Evolutionary conservation across 2,113 vertebrate genomes (phyloP).

Genomic region (Dipodomys stephensi): DNA sequence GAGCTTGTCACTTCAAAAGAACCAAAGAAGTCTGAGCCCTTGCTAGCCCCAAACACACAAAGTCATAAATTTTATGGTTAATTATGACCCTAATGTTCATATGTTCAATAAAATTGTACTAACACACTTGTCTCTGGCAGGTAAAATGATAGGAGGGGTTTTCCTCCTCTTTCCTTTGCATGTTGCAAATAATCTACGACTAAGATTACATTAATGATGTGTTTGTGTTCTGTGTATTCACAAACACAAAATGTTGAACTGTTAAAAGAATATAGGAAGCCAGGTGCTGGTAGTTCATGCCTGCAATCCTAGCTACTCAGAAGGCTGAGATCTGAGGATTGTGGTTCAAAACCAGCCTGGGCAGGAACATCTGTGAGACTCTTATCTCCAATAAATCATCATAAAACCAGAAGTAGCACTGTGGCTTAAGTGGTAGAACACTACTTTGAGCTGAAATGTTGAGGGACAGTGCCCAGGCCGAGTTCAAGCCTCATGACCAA

Average conservation of each 20-base stretch:
- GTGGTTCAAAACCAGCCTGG: too few species aligned
- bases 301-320: too few species aligned
- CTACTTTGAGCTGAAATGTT: too few species aligned
- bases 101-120: background rate
- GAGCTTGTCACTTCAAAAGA: background rate
- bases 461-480: too few species aligned
- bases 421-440: too few species aligned
- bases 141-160: background rate
- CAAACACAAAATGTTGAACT: background rate
- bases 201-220: background rate
- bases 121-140: background rate
- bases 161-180: background rate
- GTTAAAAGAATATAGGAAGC: background rate
- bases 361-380: too few species aligned
- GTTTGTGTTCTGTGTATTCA: background rate
- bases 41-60: background rate
- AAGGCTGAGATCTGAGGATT: too few species aligned
- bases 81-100: background rate
- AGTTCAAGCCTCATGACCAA: too few species aligned
- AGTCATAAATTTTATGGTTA: background rate
- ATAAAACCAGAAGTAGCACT: too few species aligned
- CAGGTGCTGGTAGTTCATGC: too few species aligned
- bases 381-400: too few species aligned
- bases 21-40: background rate
- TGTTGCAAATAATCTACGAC: conserved; percentile 4